Conservation (phyloP, 2,113 vertebrate species). For the Pseudonaja textilis region DNA sequence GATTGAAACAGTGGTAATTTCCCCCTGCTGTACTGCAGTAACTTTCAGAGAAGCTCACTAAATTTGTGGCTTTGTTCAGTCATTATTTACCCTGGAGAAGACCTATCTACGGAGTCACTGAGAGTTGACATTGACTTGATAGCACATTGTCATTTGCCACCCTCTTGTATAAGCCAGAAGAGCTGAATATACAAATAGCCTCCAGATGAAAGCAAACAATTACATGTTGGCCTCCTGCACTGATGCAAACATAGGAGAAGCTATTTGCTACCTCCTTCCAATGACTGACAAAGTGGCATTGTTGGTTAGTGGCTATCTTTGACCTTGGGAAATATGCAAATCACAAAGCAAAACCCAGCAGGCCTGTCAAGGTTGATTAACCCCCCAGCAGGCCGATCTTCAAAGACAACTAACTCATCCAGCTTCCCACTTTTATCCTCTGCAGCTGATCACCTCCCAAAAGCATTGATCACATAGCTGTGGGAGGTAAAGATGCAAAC, state of each 20-base stretch:
- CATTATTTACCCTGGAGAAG: not conserved
- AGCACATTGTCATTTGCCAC: not conserved
- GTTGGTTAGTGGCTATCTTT: constrained; percentile 5
- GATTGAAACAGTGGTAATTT: not conserved
- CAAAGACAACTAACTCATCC: not conserved
- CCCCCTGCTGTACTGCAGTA: not conserved
- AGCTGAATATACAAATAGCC: not conserved
- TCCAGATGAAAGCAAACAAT: not conserved
- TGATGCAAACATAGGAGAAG: not conserved
- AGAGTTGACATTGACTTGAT: not conserved
- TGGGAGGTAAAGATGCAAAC: not conserved
- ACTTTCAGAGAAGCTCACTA: not conserved
- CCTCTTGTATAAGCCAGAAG: not conserved
- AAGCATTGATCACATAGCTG: not conserved
- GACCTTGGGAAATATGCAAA: constrained; percentile 29
- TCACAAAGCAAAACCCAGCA: constrained; percentile 35
- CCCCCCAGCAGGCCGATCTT: constrained; percentile 15
- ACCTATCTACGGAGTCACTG: not conserved
- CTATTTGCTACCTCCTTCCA: not conserved
- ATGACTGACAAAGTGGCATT: not conserved
- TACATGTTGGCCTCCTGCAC: not conserved
- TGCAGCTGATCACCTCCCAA: not conserved
- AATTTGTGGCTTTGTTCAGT: not conserved
- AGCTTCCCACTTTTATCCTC: not conserved
- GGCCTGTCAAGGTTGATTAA: constrained; percentile 36